Base-by-base conservation (phyloP, 2,797 vertebrate genomes). In the Lacerta viridis region DNA sequence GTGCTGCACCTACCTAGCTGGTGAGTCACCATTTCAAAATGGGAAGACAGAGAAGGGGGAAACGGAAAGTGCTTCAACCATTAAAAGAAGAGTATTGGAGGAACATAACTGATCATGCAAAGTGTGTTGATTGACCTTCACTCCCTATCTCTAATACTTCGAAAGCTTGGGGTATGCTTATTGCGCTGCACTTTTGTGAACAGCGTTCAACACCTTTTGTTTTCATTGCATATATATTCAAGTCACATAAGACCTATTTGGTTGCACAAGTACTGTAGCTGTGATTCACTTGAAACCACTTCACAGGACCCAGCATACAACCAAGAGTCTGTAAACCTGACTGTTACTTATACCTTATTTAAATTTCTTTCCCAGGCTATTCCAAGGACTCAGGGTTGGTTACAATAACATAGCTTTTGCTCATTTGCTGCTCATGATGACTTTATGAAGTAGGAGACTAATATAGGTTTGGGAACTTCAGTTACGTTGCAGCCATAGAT, bases 291-390 rank as follows among this genome's bases (percentile, higher is more conserved):
- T 46, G 8, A 79, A 61, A 39, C 66, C 90, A 55, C 64, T 77
- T 15, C 43, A 39, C 41, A 91, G 80, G n/a, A 84, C 89, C 90
- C 90, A 82, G 85, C 81, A 90, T 27, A 80, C 75, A 88, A 87
- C 89, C 88, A 94, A 87, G 3, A 71, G 86, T 72, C 90, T 80
- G 80, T 91, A 91, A 91, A 91, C 72, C 82, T 87, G 71, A 80
- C 80, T 84, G 85, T 41, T 90, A 29, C 27, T 27, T 17, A 55
- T 8, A 55, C 27, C 13, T 17, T 50, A 79, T 55, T 50, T 50
- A 33, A 15, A 46, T 55, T 79, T 78, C 43, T n/a, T 55, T 79
- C 6, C 46, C n/a, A 59, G 3, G 18, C 39, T 29, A 15, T 66
- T 41, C 59, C 80, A 80, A 23, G 15, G 18, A 80, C 6, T 77